Conservation (phyloP, 2,113 vertebrate genomes). For the Bubo scandiacus region DNA sequence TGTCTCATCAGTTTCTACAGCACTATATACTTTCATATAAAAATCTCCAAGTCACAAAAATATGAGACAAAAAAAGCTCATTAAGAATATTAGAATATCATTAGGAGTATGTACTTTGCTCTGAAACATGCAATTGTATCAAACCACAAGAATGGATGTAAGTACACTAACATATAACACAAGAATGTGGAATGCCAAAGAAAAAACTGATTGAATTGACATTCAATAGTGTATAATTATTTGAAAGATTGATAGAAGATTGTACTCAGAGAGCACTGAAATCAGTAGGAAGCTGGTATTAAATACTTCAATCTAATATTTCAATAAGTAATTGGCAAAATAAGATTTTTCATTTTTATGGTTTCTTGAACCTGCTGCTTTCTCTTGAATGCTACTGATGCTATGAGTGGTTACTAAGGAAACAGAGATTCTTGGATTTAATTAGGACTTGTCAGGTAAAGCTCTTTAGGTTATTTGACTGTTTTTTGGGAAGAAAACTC, state of each 20-base stretch:
- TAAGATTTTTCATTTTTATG: conserved; percentile 28
- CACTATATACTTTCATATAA: neutral
- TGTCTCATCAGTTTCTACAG: neutral
- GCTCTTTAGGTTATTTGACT: neutral
- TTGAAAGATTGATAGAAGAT: neutral
- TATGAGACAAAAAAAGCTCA: neutral
- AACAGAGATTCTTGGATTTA: conserved; percentile 40
- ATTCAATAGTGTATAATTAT: neutral
- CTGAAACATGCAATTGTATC: neutral
- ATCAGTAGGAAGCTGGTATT: neutral
- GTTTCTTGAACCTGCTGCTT: conserved; percentile 26
- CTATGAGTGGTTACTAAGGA: conserved; percentile 45
- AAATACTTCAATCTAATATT: conserved; percentile 26
- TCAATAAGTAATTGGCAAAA: conserved; percentile 11
- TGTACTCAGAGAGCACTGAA: neutral
- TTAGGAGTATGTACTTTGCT: neutral
- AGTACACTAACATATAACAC: neutral
- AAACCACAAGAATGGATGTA: neutral
- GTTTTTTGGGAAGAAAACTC: fast-evolving
- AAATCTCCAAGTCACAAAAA: neutral
- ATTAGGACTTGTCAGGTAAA: conserved; percentile 33
- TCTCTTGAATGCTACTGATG: neutral
- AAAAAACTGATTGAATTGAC: neutral
- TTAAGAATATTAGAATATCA: neutral
- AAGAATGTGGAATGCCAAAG: neutral